Percentiles rank a stretch among this genome's conserved stretches.
Conservation (phyloP, 1,140 invertebrate species). For the Trichogramma pretiosum region DNA sequence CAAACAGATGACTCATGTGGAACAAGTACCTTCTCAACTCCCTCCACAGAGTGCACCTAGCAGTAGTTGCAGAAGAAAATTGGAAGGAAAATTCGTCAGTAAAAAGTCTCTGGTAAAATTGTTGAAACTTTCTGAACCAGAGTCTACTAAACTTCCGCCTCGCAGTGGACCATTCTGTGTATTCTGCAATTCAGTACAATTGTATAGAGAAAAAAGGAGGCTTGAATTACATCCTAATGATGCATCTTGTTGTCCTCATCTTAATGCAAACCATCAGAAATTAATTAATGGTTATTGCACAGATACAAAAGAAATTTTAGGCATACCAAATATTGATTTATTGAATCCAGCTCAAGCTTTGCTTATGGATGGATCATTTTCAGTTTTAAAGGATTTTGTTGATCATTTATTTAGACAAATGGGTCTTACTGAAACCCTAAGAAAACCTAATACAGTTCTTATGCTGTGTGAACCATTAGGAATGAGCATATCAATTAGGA, state of each 20-base stretch:
- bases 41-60: constrained; percentile 28
- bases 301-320: constrained; percentile 39
- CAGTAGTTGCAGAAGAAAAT: constrained; percentile 31
- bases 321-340: constrained; percentile 44
- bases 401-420: constrained; percentile 44
- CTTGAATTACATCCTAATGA: constrained; percentile 33
- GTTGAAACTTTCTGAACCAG: constrained; percentile 34
- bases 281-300: constrained; percentile 42
- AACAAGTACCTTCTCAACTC: constrained; percentile 26
- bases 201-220: constrained; percentile 40
- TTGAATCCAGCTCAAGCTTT: constrained; percentile 44
- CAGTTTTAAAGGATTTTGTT: constrained; percentile 41
- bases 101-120: constrained; percentile 33
- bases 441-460: constrained; percentile 42
- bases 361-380: constrained; percentile 37
- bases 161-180: constrained; percentile 42
- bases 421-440: constrained; percentile 36
- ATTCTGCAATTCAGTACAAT: constrained; percentile 40
- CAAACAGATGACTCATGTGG: constrained; percentile 31
- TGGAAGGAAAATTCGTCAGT: constrained; percentile 33
- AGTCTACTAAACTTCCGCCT: constrained; percentile 32
- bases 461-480: constrained; percentile 45
- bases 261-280: constrained; percentile 41
- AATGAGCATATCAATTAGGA: constrained; percentile 38
- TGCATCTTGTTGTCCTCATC: constrained; percentile 30